These are phyloP conservation scores for Cladopsammia gracilis DNA, from an alignment of 64 coral and sea anemone genomes.

Conservation along the genomic window DNA sequence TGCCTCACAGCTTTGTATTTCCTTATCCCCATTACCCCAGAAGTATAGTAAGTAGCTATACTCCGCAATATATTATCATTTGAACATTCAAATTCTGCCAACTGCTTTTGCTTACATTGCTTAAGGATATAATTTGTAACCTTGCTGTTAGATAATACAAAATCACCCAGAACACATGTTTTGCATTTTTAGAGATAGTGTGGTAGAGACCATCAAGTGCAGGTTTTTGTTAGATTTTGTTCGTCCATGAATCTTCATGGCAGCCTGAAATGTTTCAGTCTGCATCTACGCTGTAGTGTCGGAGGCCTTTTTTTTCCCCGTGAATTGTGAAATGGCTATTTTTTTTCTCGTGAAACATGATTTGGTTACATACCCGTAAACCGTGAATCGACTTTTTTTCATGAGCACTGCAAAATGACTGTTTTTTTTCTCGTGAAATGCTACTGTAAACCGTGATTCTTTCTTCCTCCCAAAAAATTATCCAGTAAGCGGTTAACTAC, in stretches of 20 bases:
- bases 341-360: too few relatives aligned
- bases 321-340: too few relatives aligned
- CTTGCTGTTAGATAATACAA: constrained; percentile 53
- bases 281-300: constrained; percentile 11
- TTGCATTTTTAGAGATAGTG: constrained; percentile 81
- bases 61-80: constrained; percentile 22
- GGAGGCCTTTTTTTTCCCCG: too few relatives aligned
- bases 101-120: constrained; percentile 26
- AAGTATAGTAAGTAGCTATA: constrained; percentile 34
- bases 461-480: too few relatives aligned
- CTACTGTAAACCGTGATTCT: too few relatives aligned
- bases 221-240: constrained; percentile 43
- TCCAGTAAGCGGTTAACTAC: too few relatives aligned
- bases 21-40: constrained; percentile 31
- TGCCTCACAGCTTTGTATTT: constrained; percentile 45
- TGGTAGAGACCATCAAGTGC: constrained; percentile 73
- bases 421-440: too few relatives aligned
- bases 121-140: constrained; percentile 31
- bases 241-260: constrained; percentile 62
- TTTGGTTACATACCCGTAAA: too few relatives aligned
- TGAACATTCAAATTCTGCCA: neutral
- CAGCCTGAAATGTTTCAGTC: constrained; percentile 62
- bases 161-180: constrained; percentile 61
- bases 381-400: too few relatives aligned
- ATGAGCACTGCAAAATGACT: too few relatives aligned